Conservation (phyloP, 2,113 vertebrate genomes). For the Gracilinanus agilis region DNA sequence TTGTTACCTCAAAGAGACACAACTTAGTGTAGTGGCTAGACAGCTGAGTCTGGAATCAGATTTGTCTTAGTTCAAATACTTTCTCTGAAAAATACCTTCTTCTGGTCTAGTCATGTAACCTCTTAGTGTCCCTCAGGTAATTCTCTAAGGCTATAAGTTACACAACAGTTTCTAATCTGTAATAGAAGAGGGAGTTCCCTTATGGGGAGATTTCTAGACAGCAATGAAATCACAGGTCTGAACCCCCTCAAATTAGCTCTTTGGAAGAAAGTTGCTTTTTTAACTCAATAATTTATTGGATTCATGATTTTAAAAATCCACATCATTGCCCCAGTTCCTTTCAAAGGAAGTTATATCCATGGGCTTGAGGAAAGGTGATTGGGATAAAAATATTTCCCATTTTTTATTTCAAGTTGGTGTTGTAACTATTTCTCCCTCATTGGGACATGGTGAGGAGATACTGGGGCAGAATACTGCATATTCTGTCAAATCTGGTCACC, state of each 20-base stretch:
- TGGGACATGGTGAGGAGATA: neutral
- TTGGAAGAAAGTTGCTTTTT: neutral
- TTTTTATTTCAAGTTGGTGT: slow-evolving; percentile 29
- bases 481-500: neutral
- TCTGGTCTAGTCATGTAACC: neutral
- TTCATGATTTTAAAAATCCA: neutral
- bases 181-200: neutral
- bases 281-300: neutral
- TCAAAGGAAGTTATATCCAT: neutral
- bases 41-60: neutral
- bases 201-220: neutral
- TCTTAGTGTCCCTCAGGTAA: neutral
- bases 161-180: neutral
- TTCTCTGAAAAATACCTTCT: neutral
- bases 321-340: neutral
- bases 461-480: neutral
- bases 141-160: neutral
- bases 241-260: neutral
- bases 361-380: neutral
- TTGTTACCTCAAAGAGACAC: slow-evolving; percentile 18
- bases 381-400: neutral
- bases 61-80: neutral
- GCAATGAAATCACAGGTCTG: neutral
- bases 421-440: slow-evolving; percentile 12
- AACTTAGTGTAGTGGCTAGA: neutral